Base-by-base conservation (phyloP, 2,888 invertebrate genomes). In the Phytoseiulus persimilis region DNA sequence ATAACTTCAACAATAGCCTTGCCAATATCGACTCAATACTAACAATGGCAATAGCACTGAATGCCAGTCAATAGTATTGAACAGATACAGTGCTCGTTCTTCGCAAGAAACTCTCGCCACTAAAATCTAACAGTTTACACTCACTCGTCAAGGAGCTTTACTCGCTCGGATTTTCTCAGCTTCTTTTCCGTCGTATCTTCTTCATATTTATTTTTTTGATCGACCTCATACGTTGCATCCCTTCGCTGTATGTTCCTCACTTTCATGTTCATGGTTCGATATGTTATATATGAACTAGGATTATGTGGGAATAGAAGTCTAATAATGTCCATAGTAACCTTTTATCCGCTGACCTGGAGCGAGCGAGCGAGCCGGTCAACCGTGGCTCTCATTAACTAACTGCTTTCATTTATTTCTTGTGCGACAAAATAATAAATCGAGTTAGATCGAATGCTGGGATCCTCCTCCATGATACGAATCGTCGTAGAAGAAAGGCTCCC, bases 21-120 rank as follows among this genome's bases (percentile, higher is more conserved):
- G 65, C 65, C 65, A 65, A 65, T 65, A 65, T 65, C 65, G 65
- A 65, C 65, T 65, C 65, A 65, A 65, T 65, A 65, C 65, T 65
- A 65, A 65, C 65, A 65, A 65, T 28, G 65, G 65, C 65, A 28
- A 65, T 65, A 65, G 65, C 65, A 65, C 65, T 65, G 65, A 65
- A 65, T 65, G 65, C 65, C 65, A 65, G 65, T 65, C 65, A 65
- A 65, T 23, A 65, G 65, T 65, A 65, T 65, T 65, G 65, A 65
- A 65, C 65, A 65, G 65, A 65, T 65, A 65, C 65, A 65, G 65
- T 65, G 65, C 65, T 65, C 65, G 28, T 65, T 65, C 18, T 65
- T 23, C 14, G 65, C 65, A 65, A 28, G 65, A 28, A 65, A 65
- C 65, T 65, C 65, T 14, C 65, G 65, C 65, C 65, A 65, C 65